Evolutionary conservation across 2,888 invertebrate species (phyloP).

Genomic region (Megalurothrips usitatus): DNA sequence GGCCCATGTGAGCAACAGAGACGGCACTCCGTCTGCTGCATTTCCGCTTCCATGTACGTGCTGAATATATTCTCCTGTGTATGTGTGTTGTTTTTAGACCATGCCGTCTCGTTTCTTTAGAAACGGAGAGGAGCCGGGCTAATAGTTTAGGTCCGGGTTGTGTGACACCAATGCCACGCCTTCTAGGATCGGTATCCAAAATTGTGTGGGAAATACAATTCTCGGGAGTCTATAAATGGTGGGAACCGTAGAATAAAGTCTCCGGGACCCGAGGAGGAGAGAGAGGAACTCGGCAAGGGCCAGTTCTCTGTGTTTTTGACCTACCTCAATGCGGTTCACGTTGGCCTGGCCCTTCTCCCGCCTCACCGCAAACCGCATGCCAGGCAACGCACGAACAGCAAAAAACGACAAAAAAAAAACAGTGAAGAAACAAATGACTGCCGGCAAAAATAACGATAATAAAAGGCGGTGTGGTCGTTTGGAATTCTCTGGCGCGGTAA

Average conservation of each 20-base stretch:
- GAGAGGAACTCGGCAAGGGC: not conserved
- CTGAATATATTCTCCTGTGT: not conserved
- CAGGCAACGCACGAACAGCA: not conserved
- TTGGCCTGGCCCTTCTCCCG: not conserved
- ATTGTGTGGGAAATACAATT: too few relatives aligned
- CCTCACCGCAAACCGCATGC: slow-evolving; percentile 12
- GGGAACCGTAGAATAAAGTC: too few relatives aligned
- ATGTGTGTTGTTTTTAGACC: too few relatives aligned
- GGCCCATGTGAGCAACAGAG: not conserved
- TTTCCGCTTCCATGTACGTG: slow-evolving; percentile 8
- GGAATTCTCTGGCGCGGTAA: not conserved
- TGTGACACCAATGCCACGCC: too few relatives aligned
- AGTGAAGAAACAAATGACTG: not conserved
- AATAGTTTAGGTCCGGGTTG: too few relatives aligned
- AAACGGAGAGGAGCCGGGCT: too few relatives aligned
- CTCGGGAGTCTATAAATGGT: too few relatives aligned
- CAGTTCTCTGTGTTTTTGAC: slow-evolving; percentile 15
- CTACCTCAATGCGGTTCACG: slow-evolving; percentile 9
- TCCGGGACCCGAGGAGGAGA: too few relatives aligned
- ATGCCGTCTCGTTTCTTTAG: too few relatives aligned
- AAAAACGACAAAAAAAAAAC: not conserved
- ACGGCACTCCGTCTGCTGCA: not conserved
- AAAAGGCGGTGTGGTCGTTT: not conserved
- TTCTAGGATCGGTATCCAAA: too few relatives aligned
- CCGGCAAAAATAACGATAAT: not conserved